Base-by-base conservation (phyloP, 2,113 vertebrate genomes). In the Zeus faber region DNA sequence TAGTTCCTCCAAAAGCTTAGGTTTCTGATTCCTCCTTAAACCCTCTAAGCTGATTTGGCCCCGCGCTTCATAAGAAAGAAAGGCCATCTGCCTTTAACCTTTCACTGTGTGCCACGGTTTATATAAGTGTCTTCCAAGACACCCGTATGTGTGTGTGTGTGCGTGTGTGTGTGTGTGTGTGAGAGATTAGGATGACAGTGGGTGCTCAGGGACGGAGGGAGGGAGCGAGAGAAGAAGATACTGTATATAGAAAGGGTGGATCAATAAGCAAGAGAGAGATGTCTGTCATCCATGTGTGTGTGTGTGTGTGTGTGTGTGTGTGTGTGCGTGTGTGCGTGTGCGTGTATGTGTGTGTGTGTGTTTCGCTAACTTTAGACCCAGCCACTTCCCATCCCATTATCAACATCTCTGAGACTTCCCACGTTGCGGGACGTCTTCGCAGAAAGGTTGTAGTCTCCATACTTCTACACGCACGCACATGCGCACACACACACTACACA, bases 21-120 rank as follows among this genome's bases (percentile, higher is more conserved):
- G 50, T 65, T 66, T 49, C 23, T 59, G 65, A 72, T 65, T 74
- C 57, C 68, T 70, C 58, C 40, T 68, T 64, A 64, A 74, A 71
- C 57, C 67, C 58, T 59, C 46, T 64, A 61, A 76, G 61, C 67
- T 56, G 67, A 49, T 69, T 41, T 74, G 60, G 74, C 58, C 69
- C 51, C 27, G 24, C 27, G 26, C 18, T 58, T 41, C 23, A 49
- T 49, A 79, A 55, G 39, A 63, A 63, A 73, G 55, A 63, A 63
- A 73, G 55, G 68, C 70, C 49, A 59, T 62, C 61, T 68, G 66
- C 57, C 71, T 48, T 62, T 57, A 60, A 67, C 58, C 45, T 58
- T 58, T 37, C 27, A 52, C 39, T 59, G 54, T 62, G 50, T 43
- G 16, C 11, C 16, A 68, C 52, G 50, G 55, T 64, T 63, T 64